Evolutionary conservation across 2,888 invertebrate species (phyloP), one percentile per base, ranked within the genome.

Genomic region (Dryococelus australis): DNA sequence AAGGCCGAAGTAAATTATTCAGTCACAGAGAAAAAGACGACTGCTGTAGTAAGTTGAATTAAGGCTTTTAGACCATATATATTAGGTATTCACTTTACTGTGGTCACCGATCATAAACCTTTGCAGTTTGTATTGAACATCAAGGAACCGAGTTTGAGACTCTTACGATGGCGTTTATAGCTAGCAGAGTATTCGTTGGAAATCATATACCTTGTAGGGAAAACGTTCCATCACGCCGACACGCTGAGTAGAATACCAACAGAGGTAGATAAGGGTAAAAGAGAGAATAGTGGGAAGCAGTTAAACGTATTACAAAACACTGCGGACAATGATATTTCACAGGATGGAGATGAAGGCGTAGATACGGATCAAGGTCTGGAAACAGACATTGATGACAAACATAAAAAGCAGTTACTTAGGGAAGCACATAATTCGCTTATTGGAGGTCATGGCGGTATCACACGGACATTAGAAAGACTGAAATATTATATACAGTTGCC

Each of bases 81-180:
- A 6, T 91, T 90, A 87, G 92, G 92, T n/a, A 90, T 90, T 53
- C 89, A 91, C 88, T 92, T 92, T 86, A 89, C 65, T 13, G 90
- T 92, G 16, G 35, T 91, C 8, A 92, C 91, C 0, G 92, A 92
- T 87, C 92, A 92, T 87, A 87, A 89, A 89, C 91, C 92, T 0
- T 88, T 92, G 47, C 90, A 89, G 2, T 92, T 91, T 91, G 87
- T 92, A 12, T 90, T 91, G 78, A 91, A 89, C 28, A 47, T 89
- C 0, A 92, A 91, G 88, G 91, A 92, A 8, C 91, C 91, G 0
- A 88, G 88, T 13, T 90, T 90, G 0, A 86, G 90, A 85, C 86
- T 12, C 1, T 24, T 83, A 20, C 35, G 24, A 28, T 83, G 28
- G 28, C 8, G 27, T 10, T 24, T 83, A 28, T 35, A 83, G 35